Percentiles rank a stretch among this genome's conserved stretches.
These are phyloP conservation scores for Hydropotes inermis DNA, from an alignment of 2,113 vertebrate species.

Conservation along the genomic window DNA sequence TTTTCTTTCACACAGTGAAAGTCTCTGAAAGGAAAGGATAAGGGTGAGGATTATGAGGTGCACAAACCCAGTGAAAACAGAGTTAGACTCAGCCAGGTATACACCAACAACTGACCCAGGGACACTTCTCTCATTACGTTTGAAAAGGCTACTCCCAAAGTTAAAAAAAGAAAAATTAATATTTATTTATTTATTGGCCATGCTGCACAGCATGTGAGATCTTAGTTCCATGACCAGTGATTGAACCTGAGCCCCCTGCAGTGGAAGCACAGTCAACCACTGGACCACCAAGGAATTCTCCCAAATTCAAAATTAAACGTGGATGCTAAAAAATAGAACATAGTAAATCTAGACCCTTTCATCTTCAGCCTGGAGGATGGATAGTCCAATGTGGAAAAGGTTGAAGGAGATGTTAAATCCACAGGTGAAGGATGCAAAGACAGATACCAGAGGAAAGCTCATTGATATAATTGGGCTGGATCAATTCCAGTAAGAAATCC, in stretches of 20 bases:
- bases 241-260: neutral
- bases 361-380: neutral
- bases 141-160: conserved; percentile 10
- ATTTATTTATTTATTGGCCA: neutral
- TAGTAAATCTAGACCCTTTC: neutral
- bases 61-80: neutral
- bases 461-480: conserved; percentile 16
- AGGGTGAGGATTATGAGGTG: neutral
- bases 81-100: neutral
- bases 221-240: neutral
- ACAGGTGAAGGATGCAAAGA: neutral
- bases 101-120: neutral
- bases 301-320: neutral
- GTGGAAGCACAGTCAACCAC: neutral
- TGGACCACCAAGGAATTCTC: neutral
- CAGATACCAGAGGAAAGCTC: neutral
- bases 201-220: neutral
- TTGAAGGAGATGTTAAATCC: conserved; percentile 32
- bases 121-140: neutral
- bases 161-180: neutral
- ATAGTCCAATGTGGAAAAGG: neutral
- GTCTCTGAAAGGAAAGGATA: neutral
- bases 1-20: neutral
- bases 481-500: conserved; percentile 32
- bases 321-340: neutral